Evolutionary conservation across 2,797 vertebrate genomes (phyloP), one percentile per base, ranked within the genome.

Genomic region (Poecilia wingei): DNA sequence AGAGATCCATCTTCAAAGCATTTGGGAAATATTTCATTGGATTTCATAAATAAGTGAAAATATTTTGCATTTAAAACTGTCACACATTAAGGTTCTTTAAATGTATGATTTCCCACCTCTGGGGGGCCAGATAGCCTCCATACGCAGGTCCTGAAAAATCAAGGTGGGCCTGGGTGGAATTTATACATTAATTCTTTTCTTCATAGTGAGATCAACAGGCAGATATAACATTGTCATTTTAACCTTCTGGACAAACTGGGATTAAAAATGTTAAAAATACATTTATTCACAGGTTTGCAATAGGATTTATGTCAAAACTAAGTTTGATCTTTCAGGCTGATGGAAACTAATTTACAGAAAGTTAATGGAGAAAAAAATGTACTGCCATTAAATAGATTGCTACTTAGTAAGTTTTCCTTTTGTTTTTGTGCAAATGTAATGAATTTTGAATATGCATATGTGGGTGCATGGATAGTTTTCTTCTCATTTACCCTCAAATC

Each of bases 1-100:
- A 39, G 64, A 39, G 81, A 79, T 72, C 73, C 45, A 53, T 53
- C 20, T 22, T 22, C 18, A 53, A 53, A 53, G 6, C 51, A 2
- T 20, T 22, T 53, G 6, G 6, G 22, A 53, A 53, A 53, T 22
- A 22, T 9, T n/a, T 55, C 0, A 55, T 8, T 22, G 53, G 53
- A 55, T 55, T 55, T 55, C 22, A 25, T 51, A 20, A 20, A 51
- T 20, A 51, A 20, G 47, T 51, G 47, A 51, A 51, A 51, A 51
- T 18, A 51, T 22, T 53, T 53, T 53, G 6, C 20, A 22, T 53
- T 8, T 53, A 53, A 53, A 28, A 57, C 25, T 13, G 9, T n/a
- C 25, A 9, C 3, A 12, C 53, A n/a, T 55, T 25, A 22, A 55
- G 22, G 4, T 55, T 3, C 22, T 28, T 57, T 57, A 12, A 8